Evolutionary conservation across 1,140 invertebrate species (phyloP).

Genomic region (Ceratosolen solmsi): DNA sequence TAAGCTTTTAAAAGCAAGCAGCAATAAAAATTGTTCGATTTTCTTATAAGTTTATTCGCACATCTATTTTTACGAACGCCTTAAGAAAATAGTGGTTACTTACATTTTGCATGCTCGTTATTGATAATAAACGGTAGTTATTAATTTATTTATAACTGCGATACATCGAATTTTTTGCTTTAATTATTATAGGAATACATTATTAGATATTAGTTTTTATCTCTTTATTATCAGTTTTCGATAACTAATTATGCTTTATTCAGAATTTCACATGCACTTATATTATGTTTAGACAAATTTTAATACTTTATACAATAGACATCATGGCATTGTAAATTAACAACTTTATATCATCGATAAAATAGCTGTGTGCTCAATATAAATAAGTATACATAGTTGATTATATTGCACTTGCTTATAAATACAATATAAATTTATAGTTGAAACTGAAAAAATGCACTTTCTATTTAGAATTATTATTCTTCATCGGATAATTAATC

Average conservation of each 20-base stretch:
- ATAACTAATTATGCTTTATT: slow-evolving; percentile 33
- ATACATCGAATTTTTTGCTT: slow-evolving; percentile 27
- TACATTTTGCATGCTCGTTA: slow-evolving; percentile 34
- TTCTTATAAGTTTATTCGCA: background rate
- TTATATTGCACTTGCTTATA: background rate
- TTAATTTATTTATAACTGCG: slow-evolving; percentile 18
- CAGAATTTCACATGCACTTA: slow-evolving; percentile 2
- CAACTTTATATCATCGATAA: background rate
- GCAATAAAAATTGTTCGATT: slow-evolving; percentile 47
- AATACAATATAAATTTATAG: background rate
- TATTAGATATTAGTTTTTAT: background rate
- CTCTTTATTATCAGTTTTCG: slow-evolving; percentile 3
- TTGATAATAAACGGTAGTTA: slow-evolving; percentile 1
- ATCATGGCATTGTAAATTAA: slow-evolving; percentile 38
- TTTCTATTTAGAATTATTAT: too few species aligned
- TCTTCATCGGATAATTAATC: slow-evolving; percentile 27
- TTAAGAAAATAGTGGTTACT: slow-evolving; percentile 5
- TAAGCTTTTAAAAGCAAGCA: slow-evolving; percentile 51
- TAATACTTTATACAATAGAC: slow-evolving; percentile 30
- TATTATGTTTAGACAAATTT: slow-evolving; percentile 19
- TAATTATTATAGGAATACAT: slow-evolving; percentile 26
- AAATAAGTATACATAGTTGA: background rate
- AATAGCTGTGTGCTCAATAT: background rate
- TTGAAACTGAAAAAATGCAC: too few species aligned
- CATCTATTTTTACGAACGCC: background rate